Evolutionary conservation across 1,140 invertebrate species (phyloP).

Genomic region (Hypothenemus hampei): DNA sequence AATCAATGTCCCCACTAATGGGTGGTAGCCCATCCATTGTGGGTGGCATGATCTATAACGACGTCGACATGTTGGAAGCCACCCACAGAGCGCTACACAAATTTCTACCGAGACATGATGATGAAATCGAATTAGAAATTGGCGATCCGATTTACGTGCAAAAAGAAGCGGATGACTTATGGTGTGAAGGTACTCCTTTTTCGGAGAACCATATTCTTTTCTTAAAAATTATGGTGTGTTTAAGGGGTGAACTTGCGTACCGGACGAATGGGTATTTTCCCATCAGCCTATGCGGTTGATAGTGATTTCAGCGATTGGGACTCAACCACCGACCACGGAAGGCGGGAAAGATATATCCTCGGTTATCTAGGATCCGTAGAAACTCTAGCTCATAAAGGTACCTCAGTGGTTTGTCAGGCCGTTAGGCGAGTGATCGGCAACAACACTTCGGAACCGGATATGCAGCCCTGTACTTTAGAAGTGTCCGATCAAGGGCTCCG

Average conservation of each 20-base stretch:
- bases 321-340: slow-evolving; percentile 75
- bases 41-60: slow-evolving; percentile 68
- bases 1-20: slow-evolving; percentile 71
- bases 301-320: slow-evolving; percentile 94
- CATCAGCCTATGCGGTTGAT: slow-evolving; percentile 93
- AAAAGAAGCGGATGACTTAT: slow-evolving; percentile 93
- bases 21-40: slow-evolving; percentile 49
- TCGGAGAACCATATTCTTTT: too few species aligned
- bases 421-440: slow-evolving; percentile 75
- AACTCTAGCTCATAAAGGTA: slow-evolving; percentile 89
- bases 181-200: slow-evolving; percentile 80
- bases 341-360: slow-evolving; percentile 83
- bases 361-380: slow-evolving; percentile 93
- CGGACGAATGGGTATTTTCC: slow-evolving; percentile 90
- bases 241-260: slow-evolving; percentile 88
- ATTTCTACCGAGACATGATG: slow-evolving; percentile 89
- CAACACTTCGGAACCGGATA: slow-evolving; percentile 59
- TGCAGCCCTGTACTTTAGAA: slow-evolving; percentile 82
- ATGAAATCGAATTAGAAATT: slow-evolving; percentile 94
- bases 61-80: slow-evolving; percentile 84
- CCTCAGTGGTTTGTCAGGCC: slow-evolving; percentile 80
- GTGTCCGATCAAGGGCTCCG: slow-evolving; percentile 91
- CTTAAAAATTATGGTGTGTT: not conserved
- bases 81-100: slow-evolving; percentile 93
- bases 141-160: slow-evolving; percentile 96